Base-by-base conservation (phyloP, 2,888 invertebrate species). In the Limnephilus auricula region DNA sequence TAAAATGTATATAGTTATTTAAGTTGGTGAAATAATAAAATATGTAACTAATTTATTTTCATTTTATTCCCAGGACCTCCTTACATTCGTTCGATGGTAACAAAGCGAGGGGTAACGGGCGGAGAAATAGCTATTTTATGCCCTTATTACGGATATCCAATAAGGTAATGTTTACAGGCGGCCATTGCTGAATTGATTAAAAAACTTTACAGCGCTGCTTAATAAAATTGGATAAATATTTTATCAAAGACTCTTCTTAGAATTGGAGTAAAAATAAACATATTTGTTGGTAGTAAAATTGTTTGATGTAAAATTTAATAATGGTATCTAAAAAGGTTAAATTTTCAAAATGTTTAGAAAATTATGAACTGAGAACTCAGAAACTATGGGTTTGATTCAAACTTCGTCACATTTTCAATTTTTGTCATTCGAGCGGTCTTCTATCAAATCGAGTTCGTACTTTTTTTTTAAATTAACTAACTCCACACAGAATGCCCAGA, bases 111-210 rank as follows among this genome's bases (percentile, higher is more conserved):
- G 6, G 98, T 98, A 50, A 98, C 98, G 82, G 98, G 98, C 30
- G 96, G 97, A 92, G 97, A 97, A 94, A 96, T 98, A 92, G 96
- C 96, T 92, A 96, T 98, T 93, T 97, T 97, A 94, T 98, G 98
- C 95, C 98, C 98, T 89, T 98, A 98, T 94, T 98, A 98, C 89
- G 98, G 98, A 93, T 98, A 98, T 95, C 98, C 98, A 79, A 97
- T 98, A 93, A 96, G 96, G 96, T 96, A 94, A 95, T 95, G 40
- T 32, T 80, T 65, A 25, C 65, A 65, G 9, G 25, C 1, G 25
- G 65, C 25, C 65, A 65, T 65, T 65, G 10, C n/a, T n/a, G 65
- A 25, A 65, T 25, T 65, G 65, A 65, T 65, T 65, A 65, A 25
- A n/a, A 65, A 65, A 65, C 65, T 65, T 65, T 65, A n/a, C 65